A percentile compares a stretch with the other conserved stretches of the same genome.
These are phyloP conservation scores for Sebastolobus altivelis DNA, from an alignment of 2,797 vertebrate species.

Conservation along the genomic window DNA sequence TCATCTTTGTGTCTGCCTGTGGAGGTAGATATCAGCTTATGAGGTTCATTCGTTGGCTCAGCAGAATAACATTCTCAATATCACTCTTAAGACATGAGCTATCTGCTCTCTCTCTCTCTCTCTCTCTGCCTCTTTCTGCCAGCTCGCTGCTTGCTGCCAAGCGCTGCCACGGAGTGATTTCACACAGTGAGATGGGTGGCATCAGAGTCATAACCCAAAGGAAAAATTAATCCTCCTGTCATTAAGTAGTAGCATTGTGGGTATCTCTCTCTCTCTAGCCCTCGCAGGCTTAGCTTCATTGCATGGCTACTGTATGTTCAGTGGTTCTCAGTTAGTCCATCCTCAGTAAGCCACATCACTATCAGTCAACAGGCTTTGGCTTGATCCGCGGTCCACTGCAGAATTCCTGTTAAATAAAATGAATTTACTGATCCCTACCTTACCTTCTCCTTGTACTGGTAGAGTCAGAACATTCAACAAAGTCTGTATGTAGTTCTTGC, in stretches of 20 bases:
- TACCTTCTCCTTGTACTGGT: not conserved
- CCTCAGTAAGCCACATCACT: conserved; percentile 38
- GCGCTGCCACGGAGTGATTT: conserved; percentile 55
- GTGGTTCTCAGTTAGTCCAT: conserved; percentile 34
- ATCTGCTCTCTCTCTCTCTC: conserved; percentile 27
- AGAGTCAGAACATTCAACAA: not conserved
- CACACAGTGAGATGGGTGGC: conserved; percentile 63
- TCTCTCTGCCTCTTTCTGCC: conserved; percentile 27
- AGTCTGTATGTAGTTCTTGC: not conserved
- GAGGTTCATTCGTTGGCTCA: conserved; percentile 45
- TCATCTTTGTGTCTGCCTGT: conserved; percentile 40
- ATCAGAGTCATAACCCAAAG: conserved; percentile 63
- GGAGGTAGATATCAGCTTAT: conserved; percentile 30
- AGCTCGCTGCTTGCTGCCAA: conserved; percentile 55
- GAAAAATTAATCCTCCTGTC: conserved; percentile 65
- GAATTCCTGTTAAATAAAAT: conserved; percentile 41
- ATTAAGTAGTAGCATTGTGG: conserved; percentile 62
- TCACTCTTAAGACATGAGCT: conserved; percentile 54
- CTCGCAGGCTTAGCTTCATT: conserved; percentile 46
- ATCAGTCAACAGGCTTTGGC: conserved; percentile 41
- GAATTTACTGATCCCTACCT: conserved; percentile 6
- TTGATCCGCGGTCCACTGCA: conserved; percentile 26
- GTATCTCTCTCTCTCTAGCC: conserved; percentile 35
- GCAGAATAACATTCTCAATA: conserved; percentile 50
- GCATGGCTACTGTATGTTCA: conserved; percentile 35